phyloP scores from a whole-genome alignment of 2,113 vertebrate genomes.

The Larimichthys crocea region DNA sequence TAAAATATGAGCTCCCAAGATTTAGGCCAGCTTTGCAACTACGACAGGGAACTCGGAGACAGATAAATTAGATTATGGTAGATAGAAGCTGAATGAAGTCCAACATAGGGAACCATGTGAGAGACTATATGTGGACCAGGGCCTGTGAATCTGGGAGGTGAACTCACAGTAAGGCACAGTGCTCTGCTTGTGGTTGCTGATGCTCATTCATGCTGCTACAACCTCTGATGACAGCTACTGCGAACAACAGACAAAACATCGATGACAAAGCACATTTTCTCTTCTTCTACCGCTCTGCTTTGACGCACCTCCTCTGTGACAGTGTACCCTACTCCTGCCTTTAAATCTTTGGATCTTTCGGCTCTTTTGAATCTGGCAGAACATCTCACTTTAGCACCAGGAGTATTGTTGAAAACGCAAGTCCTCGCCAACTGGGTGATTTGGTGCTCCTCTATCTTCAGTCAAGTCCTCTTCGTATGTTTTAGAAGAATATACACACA shows the following conservation, averaged over 20 bases:
- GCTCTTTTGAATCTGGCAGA: slow-evolving; percentile 33
- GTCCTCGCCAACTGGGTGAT: slow-evolving; percentile 8
- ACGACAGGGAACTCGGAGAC: neutral
- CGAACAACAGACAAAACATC: slow-evolving; percentile 33
- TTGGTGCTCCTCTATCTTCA: slow-evolving; percentile 35
- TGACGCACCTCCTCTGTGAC: neutral
- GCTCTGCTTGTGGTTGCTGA: slow-evolving; percentile 75
- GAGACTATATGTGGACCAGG: slow-evolving; percentile 45
- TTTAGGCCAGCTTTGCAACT: neutral
- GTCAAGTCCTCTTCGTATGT: slow-evolving; percentile 39
- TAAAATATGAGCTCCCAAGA: slow-evolving; percentile 3
- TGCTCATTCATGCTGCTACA: slow-evolving; percentile 77
- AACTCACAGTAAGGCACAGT: slow-evolving; percentile 85
- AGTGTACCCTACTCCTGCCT: neutral
- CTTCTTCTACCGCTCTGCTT: slow-evolving; percentile 38
- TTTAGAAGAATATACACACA: slow-evolving; percentile 35
- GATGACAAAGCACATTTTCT: slow-evolving; percentile 51
- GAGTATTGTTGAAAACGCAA: slow-evolving; percentile 23
- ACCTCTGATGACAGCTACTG: slow-evolving; percentile 48
- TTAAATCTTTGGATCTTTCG: slow-evolving; percentile 67
- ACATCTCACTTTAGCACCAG: slow-evolving; percentile 44
- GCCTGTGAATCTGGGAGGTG: slow-evolving; percentile 73
- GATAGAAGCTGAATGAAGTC: slow-evolving; percentile 19
- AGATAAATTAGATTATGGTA: neutral
- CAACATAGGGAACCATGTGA: neutral